Percentiles rank a stretch among this genome's conserved stretches.
phyloP scores from a whole-genome alignment of 2,888 invertebrate genomes.

The Autographa gamma region DNA sequence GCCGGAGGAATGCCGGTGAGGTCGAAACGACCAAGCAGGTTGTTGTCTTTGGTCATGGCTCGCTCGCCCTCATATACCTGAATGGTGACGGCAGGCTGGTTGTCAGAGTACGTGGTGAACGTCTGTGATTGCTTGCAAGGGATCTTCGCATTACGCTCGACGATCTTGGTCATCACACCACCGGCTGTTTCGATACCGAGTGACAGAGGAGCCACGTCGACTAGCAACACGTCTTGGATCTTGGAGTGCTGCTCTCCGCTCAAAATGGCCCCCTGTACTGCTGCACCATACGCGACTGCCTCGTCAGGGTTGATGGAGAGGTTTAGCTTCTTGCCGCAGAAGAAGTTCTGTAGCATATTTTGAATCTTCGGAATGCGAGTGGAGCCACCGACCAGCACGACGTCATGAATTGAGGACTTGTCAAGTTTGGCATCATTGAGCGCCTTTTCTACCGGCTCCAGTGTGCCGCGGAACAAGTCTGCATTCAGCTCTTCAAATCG shows the following conservation, averaged over 20 bases:
- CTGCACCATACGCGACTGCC: constrained; percentile 94
- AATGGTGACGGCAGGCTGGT: constrained; percentile 93
- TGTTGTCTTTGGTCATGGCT: constrained; percentile 94
- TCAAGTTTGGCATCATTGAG: constrained; percentile 94
- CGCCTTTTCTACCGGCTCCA: constrained; percentile 94
- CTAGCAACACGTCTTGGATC: constrained; percentile 91
- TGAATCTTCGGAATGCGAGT: constrained; percentile 95
- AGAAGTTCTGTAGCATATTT: constrained; percentile 92
- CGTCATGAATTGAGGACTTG: constrained; percentile 93
- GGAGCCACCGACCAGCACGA: constrained; percentile 95
- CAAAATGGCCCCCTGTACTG: constrained; percentile 92
- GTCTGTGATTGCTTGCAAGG: constrained; percentile 92
- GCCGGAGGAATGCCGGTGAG: constrained; percentile 92
- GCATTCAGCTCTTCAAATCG: constrained; percentile 93
- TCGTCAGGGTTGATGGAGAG: constrained; percentile 94
- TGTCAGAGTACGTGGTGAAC: constrained; percentile 94
- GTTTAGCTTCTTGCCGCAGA: constrained; percentile 92
- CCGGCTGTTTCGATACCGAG: constrained; percentile 94
- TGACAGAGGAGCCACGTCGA: constrained; percentile 90
- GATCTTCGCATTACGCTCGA: constrained; percentile 92
- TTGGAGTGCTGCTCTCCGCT: constrained; percentile 92
- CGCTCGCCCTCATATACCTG: constrained; percentile 94
- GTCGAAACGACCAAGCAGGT: constrained; percentile 90
- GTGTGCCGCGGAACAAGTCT: constrained; percentile 92
- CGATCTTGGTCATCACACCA: constrained; percentile 93